Percentiles rank a stretch among this genome's conserved stretches.
phyloP scores from a whole-genome alignment of 1,140 invertebrate genomes.

The Bombyx mori region ASM3026992v2 NC_085122.1:3857501-3858000 shows the following conservation, averaged over 20 bases:
- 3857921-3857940: conserved; percentile 29
- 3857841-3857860: background rate
- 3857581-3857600: conserved; percentile 29
- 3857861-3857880: background rate
- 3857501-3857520: conserved; percentile 33
- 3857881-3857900: conserved; percentile 4
- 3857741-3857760: background rate
- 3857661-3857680: conserved; percentile 5
- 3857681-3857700: conserved; percentile 8
- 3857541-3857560: conserved; percentile 6
- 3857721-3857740: conserved; percentile 9
- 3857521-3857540: conserved; percentile 27
- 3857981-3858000: conserved; percentile 46
- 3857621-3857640: conserved; percentile 18
- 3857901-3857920: conserved; percentile 14
- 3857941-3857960: conserved; percentile 23
- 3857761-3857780: background rate
- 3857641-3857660: conserved; percentile 6
- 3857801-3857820: conserved; percentile 5
- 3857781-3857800: background rate
- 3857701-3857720: conserved; percentile 6
- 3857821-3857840: conserved; percentile 1
- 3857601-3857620: conserved; percentile 35
- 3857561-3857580: conserved; percentile 18
- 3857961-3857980: conserved; percentile 25